Base-by-base conservation (phyloP, 2,797 vertebrate species). In the Gila robusta region DNA sequence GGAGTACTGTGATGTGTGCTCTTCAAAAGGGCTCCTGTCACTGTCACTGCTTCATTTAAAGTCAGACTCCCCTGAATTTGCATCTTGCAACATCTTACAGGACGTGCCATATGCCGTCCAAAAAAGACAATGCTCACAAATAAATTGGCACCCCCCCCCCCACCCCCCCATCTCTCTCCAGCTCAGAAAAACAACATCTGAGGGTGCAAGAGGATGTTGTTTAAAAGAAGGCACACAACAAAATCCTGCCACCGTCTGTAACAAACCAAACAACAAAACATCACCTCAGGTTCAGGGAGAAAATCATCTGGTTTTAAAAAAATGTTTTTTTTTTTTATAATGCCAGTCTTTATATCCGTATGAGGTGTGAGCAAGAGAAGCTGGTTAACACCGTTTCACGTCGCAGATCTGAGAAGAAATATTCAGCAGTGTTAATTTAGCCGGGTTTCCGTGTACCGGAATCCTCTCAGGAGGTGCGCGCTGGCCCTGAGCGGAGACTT, bases 101-200 rank as follows among this genome's bases (percentile, higher is more conserved):
- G 89, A 91, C 76, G 82, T 89, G 89, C 92, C 92, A 92, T 93
- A 93, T 93, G 92, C 90, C 90, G 81, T 89, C 89, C 90, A 86
- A 91, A 90, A 90, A 91, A 91, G 85, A 92, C 92, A 90, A 92
- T 89, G 88, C 89, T 84, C 89, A 90, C 86, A 90, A 89, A 94
- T 79, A 91, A 89, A 89, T 89, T 89, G 89, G 83, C 88, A 87
- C 14, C 64, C 83, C 41, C 49, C 79, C 28, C 73, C 35, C 69
- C 81, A 37, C 37, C 77, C 88, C 21, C 86, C 88, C 86, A 79
- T 66, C 81, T 73, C 32, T 59, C 59, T 56, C 21, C 70, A 28
- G 72, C 80, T 81, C 66, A 67, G 77, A 85, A 88, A 86, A 81
- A 88, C 72, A 84, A 86, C 83, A 85, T 86, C 84, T 85, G 84